These are phyloP conservation scores for Brachionus plicatilis DNA, from an alignment of 1,140 invertebrate genomes.

Conservation along the genomic window DNA sequence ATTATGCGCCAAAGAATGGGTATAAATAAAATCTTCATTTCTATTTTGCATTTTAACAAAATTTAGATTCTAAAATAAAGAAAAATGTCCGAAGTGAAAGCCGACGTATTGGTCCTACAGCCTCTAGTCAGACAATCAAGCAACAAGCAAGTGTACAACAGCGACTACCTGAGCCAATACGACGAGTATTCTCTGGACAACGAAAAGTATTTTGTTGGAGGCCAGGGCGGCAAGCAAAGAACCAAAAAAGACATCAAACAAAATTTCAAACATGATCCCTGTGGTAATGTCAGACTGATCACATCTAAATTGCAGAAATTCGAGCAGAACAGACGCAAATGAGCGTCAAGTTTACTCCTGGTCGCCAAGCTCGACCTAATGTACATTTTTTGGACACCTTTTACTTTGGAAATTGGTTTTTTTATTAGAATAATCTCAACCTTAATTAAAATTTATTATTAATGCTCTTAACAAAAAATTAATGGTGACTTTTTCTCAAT, in stretches of 20 bases:
- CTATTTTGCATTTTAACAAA: not conserved
- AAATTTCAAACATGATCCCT: conserved; percentile 15
- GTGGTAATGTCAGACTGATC: conserved; percentile 11
- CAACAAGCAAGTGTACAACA: not conserved
- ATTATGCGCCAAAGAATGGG: not conserved
- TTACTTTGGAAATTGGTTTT: not conserved
- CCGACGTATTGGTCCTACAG: not conserved
- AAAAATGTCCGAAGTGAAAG: conserved; percentile 4
- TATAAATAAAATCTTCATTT: not conserved
- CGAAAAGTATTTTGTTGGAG: conserved; percentile 23
- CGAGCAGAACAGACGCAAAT: conserved; percentile 20
- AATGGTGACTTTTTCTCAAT: not conserved
- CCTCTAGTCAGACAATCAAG: not conserved
- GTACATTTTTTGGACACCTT: not conserved
- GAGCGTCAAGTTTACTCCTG: not conserved
- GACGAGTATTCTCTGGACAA: conserved; percentile 28
- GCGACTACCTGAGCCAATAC: not conserved
- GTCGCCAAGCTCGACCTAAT: not conserved
- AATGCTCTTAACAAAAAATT: not conserved
- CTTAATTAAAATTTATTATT: not conserved
- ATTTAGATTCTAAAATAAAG: not conserved
- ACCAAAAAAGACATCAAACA: conserved; percentile 19
- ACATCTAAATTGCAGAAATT: conserved; percentile 37
- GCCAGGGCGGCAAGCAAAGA: conserved; percentile 20
- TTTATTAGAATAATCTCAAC: not conserved